Percentiles rank a stretch among this genome's conserved stretches.
Evolutionary conservation across 2,113 vertebrate species (phyloP).

Genomic region (Noturus placidus): DNA sequence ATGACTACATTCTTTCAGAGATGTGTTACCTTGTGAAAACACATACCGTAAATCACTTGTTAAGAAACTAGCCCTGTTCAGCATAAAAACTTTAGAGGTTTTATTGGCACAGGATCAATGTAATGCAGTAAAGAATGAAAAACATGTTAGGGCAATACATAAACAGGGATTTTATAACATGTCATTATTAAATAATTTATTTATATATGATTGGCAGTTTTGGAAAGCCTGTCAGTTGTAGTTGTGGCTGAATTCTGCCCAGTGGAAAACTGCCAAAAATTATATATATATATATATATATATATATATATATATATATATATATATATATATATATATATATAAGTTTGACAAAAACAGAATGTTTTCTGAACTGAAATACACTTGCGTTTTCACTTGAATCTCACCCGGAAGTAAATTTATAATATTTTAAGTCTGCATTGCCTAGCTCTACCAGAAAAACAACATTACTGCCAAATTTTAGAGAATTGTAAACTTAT

Average conservation of each 20-base stretch:
- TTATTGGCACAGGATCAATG: constrained; percentile 51
- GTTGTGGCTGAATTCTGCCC: background rate
- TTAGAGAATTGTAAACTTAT: background rate
- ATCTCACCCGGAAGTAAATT: background rate
- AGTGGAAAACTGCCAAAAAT: background rate
- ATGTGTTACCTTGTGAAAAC: constrained; percentile 28
- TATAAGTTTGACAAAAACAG: background rate
- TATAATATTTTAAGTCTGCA: background rate
- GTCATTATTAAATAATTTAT: constrained; percentile 1
- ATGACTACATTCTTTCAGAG: constrained; percentile 36
- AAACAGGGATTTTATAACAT: background rate
- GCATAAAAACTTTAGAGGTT: background rate
- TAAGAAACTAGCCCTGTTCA: constrained; percentile 21
- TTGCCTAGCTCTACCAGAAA: background rate
- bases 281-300: too few relatives aligned
- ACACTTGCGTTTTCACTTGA: background rate
- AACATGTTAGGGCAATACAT: background rate
- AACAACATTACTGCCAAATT: background rate
- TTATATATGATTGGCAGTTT: background rate
- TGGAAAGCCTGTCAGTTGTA: background rate
- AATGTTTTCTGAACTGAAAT: background rate
- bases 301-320: too few relatives aligned
- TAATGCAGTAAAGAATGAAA: constrained; percentile 57
- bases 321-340: too few relatives aligned
- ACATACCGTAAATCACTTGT: constrained; percentile 24